Conservation (phyloP, 2,797 vertebrate genomes). For the Pseudochirops cupreus region DNA sequence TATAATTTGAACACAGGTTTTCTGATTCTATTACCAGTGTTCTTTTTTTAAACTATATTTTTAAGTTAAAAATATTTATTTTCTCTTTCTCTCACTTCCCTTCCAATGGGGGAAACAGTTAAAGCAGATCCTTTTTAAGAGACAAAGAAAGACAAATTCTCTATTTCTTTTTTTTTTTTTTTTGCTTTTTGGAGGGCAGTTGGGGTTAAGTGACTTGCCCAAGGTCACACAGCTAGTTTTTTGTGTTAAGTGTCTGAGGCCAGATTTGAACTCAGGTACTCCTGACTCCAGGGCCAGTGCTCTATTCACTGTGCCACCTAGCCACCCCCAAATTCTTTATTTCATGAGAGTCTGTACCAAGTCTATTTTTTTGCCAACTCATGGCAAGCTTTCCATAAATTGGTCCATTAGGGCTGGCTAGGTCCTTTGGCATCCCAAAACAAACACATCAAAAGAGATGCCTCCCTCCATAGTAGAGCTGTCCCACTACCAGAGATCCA, state of each 20-base stretch:
- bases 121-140: not conserved
- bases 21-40: not conserved
- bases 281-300: too few species aligned
- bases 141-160: not conserved
- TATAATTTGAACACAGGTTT: not conserved
- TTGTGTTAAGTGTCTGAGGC: too few species aligned
- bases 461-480: not conserved
- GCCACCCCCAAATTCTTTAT: not conserved
- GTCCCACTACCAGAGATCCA: not conserved
- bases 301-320: too few species aligned
- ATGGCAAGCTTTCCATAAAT: not conserved
- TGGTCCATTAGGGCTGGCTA: not conserved
- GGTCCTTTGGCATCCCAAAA: not conserved
- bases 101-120: not conserved
- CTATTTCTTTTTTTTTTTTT: not conserved
- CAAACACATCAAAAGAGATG: not conserved
- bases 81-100: not conserved
- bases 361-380: not conserved
- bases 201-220: too few species aligned
- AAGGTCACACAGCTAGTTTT: too few species aligned
- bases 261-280: too few species aligned
- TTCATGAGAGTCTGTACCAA: not conserved
- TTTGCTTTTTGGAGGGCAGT: too few species aligned
- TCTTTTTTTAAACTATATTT: not conserved
- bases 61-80: not conserved